These are phyloP conservation scores for Sebastes taczanowskii DNA, from an alignment of 2,797 vertebrate genomes.

Conservation along the genomic window DNA sequence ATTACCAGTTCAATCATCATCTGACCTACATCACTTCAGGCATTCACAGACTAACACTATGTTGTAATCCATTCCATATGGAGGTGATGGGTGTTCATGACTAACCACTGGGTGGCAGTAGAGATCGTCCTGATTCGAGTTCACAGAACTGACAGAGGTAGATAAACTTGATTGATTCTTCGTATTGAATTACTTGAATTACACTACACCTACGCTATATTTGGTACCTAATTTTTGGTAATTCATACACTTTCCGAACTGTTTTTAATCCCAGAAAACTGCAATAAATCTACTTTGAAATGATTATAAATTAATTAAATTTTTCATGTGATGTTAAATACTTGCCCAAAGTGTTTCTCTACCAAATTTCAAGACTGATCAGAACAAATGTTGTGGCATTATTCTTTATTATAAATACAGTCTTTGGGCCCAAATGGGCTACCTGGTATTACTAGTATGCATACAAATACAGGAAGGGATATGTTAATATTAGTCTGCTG, in stretches of 20 bases:
- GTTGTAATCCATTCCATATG: slow-evolving; percentile 38
- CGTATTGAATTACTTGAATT: not conserved
- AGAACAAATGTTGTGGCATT: no score
- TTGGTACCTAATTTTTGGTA: no score
- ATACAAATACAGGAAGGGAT: not conserved
- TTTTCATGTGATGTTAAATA: no score
- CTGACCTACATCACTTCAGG: slow-evolving; percentile 16
- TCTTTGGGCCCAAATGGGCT: no score
- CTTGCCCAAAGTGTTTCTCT: no score
- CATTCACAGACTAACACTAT: not conserved
- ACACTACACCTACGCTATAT: not conserved
- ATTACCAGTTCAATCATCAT: not conserved
- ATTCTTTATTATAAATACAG: no score
- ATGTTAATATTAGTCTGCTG: not conserved
- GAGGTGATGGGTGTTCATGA: not conserved
- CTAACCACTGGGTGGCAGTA: slow-evolving; percentile 53
- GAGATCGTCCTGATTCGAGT: not conserved
- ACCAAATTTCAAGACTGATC: rapidly evolving
- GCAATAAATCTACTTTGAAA: not conserved
- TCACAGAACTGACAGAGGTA: not conserved
- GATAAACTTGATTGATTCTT: not conserved
- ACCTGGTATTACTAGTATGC: no score
- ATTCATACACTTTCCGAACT: not conserved
- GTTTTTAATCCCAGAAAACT: not conserved
- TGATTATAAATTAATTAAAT: not conserved